Percentiles rank a stretch among this genome's conserved stretches.
phyloP scores from a whole-genome alignment of 2,888 invertebrate species.

The Caenorhabditis becei region DNA sequence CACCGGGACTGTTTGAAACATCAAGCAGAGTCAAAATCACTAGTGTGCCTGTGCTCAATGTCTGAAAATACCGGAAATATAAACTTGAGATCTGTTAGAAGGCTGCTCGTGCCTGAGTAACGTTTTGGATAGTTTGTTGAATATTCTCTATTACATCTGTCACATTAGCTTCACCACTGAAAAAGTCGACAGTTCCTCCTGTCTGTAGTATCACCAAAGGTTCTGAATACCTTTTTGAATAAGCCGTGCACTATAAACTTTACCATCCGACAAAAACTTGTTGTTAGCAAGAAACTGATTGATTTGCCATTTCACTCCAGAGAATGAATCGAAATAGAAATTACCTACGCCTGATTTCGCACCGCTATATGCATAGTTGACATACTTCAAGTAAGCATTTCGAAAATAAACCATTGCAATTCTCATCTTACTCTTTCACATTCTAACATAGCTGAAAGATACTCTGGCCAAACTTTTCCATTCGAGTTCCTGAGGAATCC shows the following conservation, averaged over 20 bases:
- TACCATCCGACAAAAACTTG: constrained; percentile 61
- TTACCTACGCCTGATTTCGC: constrained; percentile 74
- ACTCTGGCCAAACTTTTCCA: constrained; percentile 77
- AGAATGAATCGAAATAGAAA: constrained; percentile 77
- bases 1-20: constrained; percentile 71
- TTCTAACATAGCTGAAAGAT: constrained; percentile 71
- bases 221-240: constrained; percentile 50
- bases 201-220: constrained; percentile 74
- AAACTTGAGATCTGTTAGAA: not conserved
- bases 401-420: not conserved
- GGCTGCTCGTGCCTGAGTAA: constrained; percentile 57
- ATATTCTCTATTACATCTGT: constrained; percentile 70
- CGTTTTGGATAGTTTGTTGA: constrained; percentile 66
- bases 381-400: constrained; percentile 69
- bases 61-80: constrained; percentile 38
- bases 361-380: constrained; percentile 75
- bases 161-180: constrained; percentile 72
- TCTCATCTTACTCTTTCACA: constrained; percentile 66
- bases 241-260: not conserved
- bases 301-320: constrained; percentile 72
- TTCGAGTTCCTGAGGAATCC: constrained; percentile 73
- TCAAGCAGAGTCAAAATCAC: constrained; percentile 72
- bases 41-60: constrained; percentile 71
- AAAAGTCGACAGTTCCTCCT: constrained; percentile 76
- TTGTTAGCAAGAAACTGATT: constrained; percentile 66